Evolutionary conservation across 2,888 invertebrate species (phyloP), one percentile per base, ranked within the genome.

Genomic region (Darwinula stevensoni): DNA sequence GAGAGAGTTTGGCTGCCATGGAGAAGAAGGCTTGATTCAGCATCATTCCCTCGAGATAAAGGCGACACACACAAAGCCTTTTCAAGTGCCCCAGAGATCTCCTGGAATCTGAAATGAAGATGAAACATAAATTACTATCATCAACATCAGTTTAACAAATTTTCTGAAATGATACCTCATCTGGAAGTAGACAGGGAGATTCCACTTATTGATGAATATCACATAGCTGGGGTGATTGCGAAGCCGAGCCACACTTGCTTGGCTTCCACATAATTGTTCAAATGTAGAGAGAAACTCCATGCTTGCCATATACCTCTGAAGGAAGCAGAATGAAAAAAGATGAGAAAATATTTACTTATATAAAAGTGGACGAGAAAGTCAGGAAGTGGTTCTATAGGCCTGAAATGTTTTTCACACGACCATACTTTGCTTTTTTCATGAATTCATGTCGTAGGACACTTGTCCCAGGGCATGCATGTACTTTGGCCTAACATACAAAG

Each of bases 131-230:
- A n/a, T n/a, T n/a, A n/a, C n/a, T n/a, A n/a, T n/a, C n/a, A n/a
- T n/a, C n/a, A n/a, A n/a, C n/a, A n/a, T n/a, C n/a, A n/a, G n/a
- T n/a, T n/a, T n/a, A n/a, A n/a, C n/a, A n/a, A n/a, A n/a, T n/a
- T n/a, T n/a, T n/a, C n/a, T n/a, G n/a, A n/a, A n/a, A n/a, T n/a
- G 9, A 22, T n/a, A 22, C 22, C 22, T 22, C 6, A 22, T 22
- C 56, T 88, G 86, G 50, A 80, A 88, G 52, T 91, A 91, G n/a
- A 91, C 84, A 9, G 82, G 75, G 31, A 88, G 57, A 53, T 86
- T 88, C 75, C 86, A 91, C 41, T 75, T 67, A 39, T 66, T 65
- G 40, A 76, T 62, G 46, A 82, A 78, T 38, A 62, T 66, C 43
- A 65, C 65, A 45, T 73, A 80, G 38, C 71, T 67, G 2, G 61